Conservation (phyloP, 2,888 invertebrate species). For the Pandemis cinnamomeana region DNA sequence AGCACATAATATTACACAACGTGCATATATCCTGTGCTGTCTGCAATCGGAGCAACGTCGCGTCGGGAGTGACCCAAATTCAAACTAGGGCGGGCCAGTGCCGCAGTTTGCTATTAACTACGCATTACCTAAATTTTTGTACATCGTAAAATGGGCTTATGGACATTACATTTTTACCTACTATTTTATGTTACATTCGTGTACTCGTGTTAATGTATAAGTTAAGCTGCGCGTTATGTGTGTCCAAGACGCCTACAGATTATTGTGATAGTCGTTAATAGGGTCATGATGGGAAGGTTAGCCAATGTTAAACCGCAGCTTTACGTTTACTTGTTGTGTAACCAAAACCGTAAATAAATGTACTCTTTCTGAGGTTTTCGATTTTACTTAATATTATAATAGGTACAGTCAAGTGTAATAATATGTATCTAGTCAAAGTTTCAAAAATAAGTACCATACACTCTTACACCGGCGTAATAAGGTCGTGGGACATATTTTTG, state of each 20-base stretch:
- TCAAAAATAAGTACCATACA: too few species aligned
- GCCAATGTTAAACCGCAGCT: neutral
- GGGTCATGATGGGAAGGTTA: conserved; percentile 18
- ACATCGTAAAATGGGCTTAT: neutral
- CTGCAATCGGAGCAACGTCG: conserved; percentile 35
- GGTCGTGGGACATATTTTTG: too few species aligned
- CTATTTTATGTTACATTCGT: neutral
- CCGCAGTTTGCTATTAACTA: conserved; percentile 34
- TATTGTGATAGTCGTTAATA: conserved; percentile 30
- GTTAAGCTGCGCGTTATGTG: conserved; percentile 6
- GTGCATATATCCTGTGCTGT: conserved; percentile 33
- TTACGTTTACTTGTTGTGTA: neutral
- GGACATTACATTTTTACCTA: neutral
- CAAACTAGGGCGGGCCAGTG: conserved; percentile 26
- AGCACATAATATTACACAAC: conserved; percentile 36
- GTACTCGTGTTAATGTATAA: neutral
- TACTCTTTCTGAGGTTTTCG: neutral
- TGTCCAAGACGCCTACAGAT: conserved; percentile 31
- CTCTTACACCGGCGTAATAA: too few species aligned
- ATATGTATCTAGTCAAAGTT: too few species aligned
- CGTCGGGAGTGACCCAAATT: conserved; percentile 38
- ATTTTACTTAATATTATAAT: neutral
- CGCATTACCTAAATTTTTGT: conserved; percentile 18
- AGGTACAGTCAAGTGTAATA: too few species aligned
- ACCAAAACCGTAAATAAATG: neutral